Percentiles rank a stretch among this genome's conserved stretches.
phyloP scores from a whole-genome alignment of 2,888 invertebrate genomes.

The Tillus elongatus region DNA sequence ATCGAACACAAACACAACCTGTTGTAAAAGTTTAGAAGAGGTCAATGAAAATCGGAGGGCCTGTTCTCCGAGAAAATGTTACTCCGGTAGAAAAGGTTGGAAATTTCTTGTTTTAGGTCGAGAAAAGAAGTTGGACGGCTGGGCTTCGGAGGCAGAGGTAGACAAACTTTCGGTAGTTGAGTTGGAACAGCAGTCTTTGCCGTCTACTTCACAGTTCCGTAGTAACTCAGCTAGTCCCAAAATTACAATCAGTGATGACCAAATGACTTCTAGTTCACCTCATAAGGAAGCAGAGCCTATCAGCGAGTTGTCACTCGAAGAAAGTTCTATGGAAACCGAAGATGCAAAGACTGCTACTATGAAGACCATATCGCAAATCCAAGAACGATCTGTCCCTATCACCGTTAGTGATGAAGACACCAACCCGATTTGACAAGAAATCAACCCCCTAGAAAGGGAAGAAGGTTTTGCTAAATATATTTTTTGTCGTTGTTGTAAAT shows the following conservation, averaged over 20 bases:
- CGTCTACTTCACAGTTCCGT: slow-evolving; percentile 37
- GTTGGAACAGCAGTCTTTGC: slow-evolving; percentile 34
- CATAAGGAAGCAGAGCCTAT: slow-evolving; percentile 3
- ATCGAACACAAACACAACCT: slow-evolving; percentile 27
- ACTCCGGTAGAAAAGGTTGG: slow-evolving; percentile 34
- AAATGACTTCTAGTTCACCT: slow-evolving; percentile 3
- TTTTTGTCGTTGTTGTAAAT: slow-evolving; percentile 43
- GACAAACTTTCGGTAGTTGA: slow-evolving; percentile 24
- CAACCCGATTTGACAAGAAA: slow-evolving; percentile 37
- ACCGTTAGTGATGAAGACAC: slow-evolving; percentile 13
- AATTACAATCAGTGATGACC: slow-evolving; percentile 9
- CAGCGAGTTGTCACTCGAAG: neutral
- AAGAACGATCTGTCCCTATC: too few species aligned
- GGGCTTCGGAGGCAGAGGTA: slow-evolving; percentile 34
- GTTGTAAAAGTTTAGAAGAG: slow-evolving; percentile 33
- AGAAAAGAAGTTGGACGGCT: slow-evolving; percentile 33
- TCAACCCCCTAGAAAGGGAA: slow-evolving; percentile 35
- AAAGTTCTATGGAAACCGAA: neutral
- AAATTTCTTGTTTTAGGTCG: slow-evolving; percentile 36
- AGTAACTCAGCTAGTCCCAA: slow-evolving; percentile 34
- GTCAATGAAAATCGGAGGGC: slow-evolving; percentile 33
- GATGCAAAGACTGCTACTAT: slow-evolving; percentile 12
- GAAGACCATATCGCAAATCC: slow-evolving; percentile 17
- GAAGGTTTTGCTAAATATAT: slow-evolving; percentile 39
- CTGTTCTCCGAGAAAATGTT: slow-evolving; percentile 35